phyloP scores from a whole-genome alignment of 2,113 vertebrate genomes.

The Progne subis region DNA sequence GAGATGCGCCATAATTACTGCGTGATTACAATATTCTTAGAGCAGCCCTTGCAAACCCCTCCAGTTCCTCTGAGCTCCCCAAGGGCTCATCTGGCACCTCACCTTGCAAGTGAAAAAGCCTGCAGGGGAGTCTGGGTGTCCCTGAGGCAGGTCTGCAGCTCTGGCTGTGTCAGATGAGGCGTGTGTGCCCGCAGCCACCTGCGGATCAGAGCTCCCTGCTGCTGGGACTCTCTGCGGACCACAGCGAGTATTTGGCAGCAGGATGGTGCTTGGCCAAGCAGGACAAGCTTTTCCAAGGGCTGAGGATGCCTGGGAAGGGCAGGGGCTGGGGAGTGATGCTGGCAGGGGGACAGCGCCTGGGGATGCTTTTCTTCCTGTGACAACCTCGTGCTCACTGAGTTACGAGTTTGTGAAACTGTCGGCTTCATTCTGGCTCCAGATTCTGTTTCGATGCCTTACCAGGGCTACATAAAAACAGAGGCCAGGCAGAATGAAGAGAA shows the following conservation, averaged over 20 bases:
- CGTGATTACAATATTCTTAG: slow-evolving; percentile 64
- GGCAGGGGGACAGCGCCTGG: neutral
- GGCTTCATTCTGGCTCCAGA: neutral
- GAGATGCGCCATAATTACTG: slow-evolving; percentile 44
- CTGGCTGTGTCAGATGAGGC: rapidly evolving
- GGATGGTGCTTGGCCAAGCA: neutral
- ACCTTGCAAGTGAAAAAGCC: neutral
- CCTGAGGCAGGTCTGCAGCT: neutral
- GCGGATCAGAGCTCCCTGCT: neutral
- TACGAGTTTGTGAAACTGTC: neutral
- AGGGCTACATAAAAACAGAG: neutral
- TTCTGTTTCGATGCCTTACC: neutral
- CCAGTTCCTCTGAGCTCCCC: slow-evolving; percentile 7
- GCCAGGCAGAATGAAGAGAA: rapidly evolving
- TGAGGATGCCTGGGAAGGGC: neutral
- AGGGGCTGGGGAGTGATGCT: neutral
- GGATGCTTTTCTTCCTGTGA: neutral
- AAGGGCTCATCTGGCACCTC: neutral
- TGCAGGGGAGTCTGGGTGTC: neutral
- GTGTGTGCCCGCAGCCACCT: neutral
- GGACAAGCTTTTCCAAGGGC: neutral
- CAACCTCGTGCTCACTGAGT: neutral
- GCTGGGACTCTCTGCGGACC: neutral
- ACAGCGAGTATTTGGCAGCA: neutral
- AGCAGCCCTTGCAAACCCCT: slow-evolving; percentile 17